These are phyloP conservation scores for Mus spicilegus DNA, from an alignment of 2,113 vertebrate species.

Conservation along the genomic window DNA sequence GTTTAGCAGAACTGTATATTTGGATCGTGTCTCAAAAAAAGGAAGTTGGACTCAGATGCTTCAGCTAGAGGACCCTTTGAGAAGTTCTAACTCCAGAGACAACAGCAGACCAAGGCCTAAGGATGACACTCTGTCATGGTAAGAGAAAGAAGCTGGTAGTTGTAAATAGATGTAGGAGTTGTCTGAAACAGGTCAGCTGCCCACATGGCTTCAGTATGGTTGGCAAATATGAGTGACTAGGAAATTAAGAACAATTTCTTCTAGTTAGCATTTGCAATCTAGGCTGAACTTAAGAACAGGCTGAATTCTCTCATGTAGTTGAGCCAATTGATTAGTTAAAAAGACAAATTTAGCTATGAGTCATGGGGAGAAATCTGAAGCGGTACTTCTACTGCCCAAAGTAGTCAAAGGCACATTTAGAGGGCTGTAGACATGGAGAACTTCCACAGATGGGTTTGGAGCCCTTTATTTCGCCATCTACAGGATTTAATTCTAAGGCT, in stretches of 20 bases:
- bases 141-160: not conserved
- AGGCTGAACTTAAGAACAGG: not conserved
- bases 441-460: not conserved
- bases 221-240: not conserved
- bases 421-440: not conserved
- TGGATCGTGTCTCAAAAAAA: not conserved
- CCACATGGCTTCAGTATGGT: not conserved
- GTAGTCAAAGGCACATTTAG: not conserved
- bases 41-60: not conserved
- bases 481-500: not conserved
- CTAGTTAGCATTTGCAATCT: constrained; percentile 48
- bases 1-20: not conserved
- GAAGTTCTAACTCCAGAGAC: not conserved
- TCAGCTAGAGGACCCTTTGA: not conserved
- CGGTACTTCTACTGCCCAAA: not conserved
- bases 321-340: not conserved
- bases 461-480: not conserved
- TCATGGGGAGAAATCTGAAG: too few species aligned
- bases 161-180: not conserved
- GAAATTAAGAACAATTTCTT: constrained; percentile 33
- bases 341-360: not conserved
- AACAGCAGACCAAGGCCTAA: not conserved
- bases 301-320: constrained; percentile 16
- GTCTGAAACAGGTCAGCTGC: not conserved
- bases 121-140: not conserved